phyloP scores from a whole-genome alignment of 2,888 invertebrate species.

The Rugalucina vietnamica region DNA sequence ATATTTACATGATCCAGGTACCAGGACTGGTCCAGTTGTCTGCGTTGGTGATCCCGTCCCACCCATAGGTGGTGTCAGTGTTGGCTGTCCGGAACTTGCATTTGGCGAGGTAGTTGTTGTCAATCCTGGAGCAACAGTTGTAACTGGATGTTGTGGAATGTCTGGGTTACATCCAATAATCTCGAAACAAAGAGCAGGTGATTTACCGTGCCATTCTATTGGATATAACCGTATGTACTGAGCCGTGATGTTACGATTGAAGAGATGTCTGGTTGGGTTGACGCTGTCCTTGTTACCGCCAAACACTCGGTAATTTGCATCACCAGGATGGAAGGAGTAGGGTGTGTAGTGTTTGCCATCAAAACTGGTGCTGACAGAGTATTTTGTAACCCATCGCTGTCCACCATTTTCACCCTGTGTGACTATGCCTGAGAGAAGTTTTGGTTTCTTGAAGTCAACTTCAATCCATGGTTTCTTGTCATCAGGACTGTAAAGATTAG shows the following conservation, averaged over 20 bases:
- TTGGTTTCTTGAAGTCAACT: constrained; percentile 70
- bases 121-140: constrained; percentile 36
- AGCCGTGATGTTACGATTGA: constrained; percentile 74
- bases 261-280: constrained; percentile 69
- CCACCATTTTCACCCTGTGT: constrained; percentile 72
- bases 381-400: constrained; percentile 69
- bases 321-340: constrained; percentile 67
- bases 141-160: constrained; percentile 47
- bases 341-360: constrained; percentile 71
- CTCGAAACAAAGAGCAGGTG: constrained; percentile 69
- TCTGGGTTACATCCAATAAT: constrained; percentile 74
- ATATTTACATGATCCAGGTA: constrained; percentile 52
- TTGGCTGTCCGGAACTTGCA: constrained; percentile 30
- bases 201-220: constrained; percentile 54
- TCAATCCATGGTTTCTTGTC: constrained; percentile 73
- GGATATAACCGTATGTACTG: constrained; percentile 73
- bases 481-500: constrained; percentile 44
- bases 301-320: constrained; percentile 62
- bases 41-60: constrained; percentile 14
- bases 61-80: constrained; percentile 29
- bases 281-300: constrained; percentile 67
- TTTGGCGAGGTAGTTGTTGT: constrained; percentile 46
- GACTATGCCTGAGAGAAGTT: constrained; percentile 72
- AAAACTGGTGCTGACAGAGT: constrained; percentile 68
- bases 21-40: constrained; percentile 29